Evolutionary conservation across 2,113 vertebrate species (phyloP).

Genomic region (Colinus virginianus): DNA sequence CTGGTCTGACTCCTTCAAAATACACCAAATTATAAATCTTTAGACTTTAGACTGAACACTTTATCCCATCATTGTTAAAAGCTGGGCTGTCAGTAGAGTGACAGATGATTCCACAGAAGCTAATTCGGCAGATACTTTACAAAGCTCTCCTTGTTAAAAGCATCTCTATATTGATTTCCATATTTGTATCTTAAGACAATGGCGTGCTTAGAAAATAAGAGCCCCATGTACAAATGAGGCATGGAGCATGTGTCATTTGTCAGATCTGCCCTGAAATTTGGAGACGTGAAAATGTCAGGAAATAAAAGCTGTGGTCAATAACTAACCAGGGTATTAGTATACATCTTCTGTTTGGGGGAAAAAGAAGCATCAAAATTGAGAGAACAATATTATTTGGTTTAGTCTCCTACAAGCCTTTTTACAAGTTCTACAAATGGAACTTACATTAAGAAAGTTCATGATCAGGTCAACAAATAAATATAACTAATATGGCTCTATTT

Average conservation of each 20-base stretch:
- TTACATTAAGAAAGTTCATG: neutral
- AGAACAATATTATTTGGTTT: neutral
- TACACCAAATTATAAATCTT: slow-evolving; percentile 64
- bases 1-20: slow-evolving; percentile 68
- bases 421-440: neutral
- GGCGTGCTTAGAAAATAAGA: neutral
- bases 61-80: slow-evolving; percentile 30
- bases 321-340: neutral
- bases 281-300: slow-evolving; percentile 15
- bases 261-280: slow-evolving; percentile 10
- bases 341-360: neutral
- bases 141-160: slow-evolving; percentile 47
- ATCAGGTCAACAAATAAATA: slow-evolving; percentile 13
- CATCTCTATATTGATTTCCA: slow-evolving; percentile 62
- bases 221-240: slow-evolving; percentile 17
- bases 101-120: neutral
- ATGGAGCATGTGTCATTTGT: slow-evolving; percentile 31
- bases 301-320: slow-evolving; percentile 8
- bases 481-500: neutral
- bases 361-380: neutral
- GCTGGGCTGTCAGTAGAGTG: slow-evolving; percentile 3
- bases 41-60: neutral
- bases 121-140: slow-evolving; percentile 48
- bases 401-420: neutral
- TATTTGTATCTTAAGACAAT: slow-evolving; percentile 62